Base-by-base conservation (phyloP, 2,888 invertebrate genomes). In the Celastrina argiolus region DNA sequence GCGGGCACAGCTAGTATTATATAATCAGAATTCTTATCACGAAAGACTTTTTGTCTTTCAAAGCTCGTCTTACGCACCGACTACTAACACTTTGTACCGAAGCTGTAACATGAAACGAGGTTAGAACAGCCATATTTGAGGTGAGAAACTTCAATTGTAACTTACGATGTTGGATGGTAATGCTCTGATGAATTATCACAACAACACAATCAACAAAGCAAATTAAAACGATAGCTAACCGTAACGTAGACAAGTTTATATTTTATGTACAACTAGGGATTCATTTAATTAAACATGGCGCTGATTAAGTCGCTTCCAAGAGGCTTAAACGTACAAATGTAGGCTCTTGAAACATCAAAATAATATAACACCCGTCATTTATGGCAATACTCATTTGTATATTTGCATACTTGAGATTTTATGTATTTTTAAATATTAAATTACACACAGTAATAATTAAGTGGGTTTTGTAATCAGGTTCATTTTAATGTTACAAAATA, bases 261-360 rank as follows among this genome's bases (percentile, higher is more conserved):
- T 61, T 61, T 61, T 61, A 61, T 39, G 61, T 14, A 14, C 22
- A 22, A 22, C 61, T 16, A 18, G 61, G 61, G 61, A 61, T 39
- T 61, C 61, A 39, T 61, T 61, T 61, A 61, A 61, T 61, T 61
- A 61, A 61, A 61, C 61, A 18, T 16, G 22, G 18, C 36, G 34
- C 61, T 61, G 61, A 61, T 61, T 61, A 61, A 61, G 61, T 61
- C 22, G 61, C 36, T 18, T 61, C 39, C 61, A 61, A 22, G 61
- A 18, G 61, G 36, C 39, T 36, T 18, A 34, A 61, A 36, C 39
- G 39, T 59, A 59, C 31, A 39, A 39, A 61, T 61, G 61, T 61
- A 36, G 39, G 22, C 22, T 59, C 34, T 34, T n/a, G 36, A 22
- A 61, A 14, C 61, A 36, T 61, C 34, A 61, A 61, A 61, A 58